Evolutionary conservation across 2,113 vertebrate genomes (phyloP), one percentile per base, ranked within the genome.

Genomic region (Tamias sibiricus): DNA sequence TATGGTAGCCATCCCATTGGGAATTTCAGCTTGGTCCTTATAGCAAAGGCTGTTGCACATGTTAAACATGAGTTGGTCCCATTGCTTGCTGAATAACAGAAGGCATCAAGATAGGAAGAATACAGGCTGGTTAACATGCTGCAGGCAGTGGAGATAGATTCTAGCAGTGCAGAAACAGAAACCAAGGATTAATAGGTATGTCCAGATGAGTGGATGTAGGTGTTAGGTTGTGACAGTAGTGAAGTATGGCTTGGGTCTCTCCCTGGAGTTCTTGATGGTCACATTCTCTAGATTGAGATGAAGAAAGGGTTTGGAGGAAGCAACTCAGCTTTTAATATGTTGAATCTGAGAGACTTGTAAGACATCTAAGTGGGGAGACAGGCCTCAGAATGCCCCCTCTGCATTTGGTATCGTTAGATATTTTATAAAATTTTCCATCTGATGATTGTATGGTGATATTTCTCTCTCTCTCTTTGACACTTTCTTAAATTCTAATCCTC

Each of bases 21-120:
- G n/a, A 32, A 49, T 76, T 94, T 37, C 37, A 81, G 35, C 54
- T 87, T 74, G 54, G 62, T 68, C 54, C 87, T 87, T 71, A 19
- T 1, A 83, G 11, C 35, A 54, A 52, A 62, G 47, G 10, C 54
- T 47, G 37, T 19, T 30, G n/a, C 44, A 24, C n/a, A 26, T 77
- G n/a, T 40, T 24, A 47, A n/a, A 3, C 2, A 0, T 22, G 68
- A 79, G 37, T 17, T 0, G 42, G 44, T 8, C 4, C 6, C 0
- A 0, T 17, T 69, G 11, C 3, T 54, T 69, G 11, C 59, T 64
- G 42, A 82, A 24, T 20, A 20, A 24, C 11, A 57, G n/a, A 80
- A 44, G 28, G 22, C 19, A 66, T 22, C 17, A 54, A 88, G 20
- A 26, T 6, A 35, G 8, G 30, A 54, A 14, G 35, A 17, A n/a